phyloP scores from a whole-genome alignment of 2,113 vertebrate species.

The Oreochromis aureus region DNA sequence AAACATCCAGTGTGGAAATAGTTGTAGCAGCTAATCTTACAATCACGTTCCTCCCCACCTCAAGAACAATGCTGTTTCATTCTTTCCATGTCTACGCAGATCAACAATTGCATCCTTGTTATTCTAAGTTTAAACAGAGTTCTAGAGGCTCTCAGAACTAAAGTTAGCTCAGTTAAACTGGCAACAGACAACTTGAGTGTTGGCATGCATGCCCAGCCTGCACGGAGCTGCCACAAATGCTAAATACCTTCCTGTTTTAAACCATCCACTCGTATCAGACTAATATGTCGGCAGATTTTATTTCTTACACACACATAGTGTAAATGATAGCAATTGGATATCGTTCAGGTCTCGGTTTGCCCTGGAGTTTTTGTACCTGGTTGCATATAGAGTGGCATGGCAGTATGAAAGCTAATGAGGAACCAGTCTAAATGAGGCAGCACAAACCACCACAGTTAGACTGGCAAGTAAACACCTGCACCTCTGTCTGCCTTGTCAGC shows the following conservation, averaged over 20 bases:
- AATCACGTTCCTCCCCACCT: background rate
- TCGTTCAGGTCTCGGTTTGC: background rate
- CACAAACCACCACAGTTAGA: background rate
- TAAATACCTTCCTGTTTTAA: background rate
- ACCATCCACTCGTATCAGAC: background rate
- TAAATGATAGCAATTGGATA: background rate
- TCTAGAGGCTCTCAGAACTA: background rate
- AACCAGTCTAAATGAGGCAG: background rate
- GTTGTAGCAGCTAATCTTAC: background rate
- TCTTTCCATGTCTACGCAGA: background rate
- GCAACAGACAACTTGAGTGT: background rate
- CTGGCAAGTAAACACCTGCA: background rate
- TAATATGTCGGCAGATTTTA: background rate
- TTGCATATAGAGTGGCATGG: background rate
- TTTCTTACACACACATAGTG: background rate
- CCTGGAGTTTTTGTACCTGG: background rate
- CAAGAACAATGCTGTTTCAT: background rate
- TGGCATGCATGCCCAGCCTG: background rate
- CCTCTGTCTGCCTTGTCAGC: background rate
- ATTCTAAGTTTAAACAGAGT: background rate
- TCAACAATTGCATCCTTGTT: background rate
- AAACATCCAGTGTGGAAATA: background rate
- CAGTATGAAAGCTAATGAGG: background rate
- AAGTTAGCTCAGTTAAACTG: background rate
- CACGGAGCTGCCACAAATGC: background rate